Evolutionary conservation across 2,888 invertebrate species (phyloP).

Genomic region (Lasioglossum villosulum): DNA sequence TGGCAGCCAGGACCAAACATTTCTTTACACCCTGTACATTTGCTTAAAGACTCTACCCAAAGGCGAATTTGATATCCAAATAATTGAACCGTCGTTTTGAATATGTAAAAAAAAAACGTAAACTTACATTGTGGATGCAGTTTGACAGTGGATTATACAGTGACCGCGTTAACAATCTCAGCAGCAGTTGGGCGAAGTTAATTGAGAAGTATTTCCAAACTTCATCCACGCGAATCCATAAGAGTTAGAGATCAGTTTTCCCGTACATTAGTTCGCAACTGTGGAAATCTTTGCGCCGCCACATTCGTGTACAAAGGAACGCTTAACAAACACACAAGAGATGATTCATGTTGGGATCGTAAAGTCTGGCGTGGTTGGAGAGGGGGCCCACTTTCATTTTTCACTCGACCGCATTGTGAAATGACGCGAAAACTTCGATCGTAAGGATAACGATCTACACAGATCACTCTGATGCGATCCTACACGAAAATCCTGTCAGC

Average conservation of each 20-base stretch:
- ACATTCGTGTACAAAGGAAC: background rate
- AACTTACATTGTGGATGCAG: too few species aligned
- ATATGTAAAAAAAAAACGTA: too few species aligned
- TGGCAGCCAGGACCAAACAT: too few species aligned
- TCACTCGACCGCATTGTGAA: constrained; percentile 67
- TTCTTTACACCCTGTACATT: too few species aligned
- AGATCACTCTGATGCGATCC: constrained; percentile 12
- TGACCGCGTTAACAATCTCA: background rate
- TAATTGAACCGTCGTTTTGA: background rate
- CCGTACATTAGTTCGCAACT: background rate
- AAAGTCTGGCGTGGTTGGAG: constrained; percentile 25
- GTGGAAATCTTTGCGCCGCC: background rate
- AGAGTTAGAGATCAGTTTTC: background rate
- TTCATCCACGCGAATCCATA: background rate
- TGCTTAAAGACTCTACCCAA: background rate
- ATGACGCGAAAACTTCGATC: constrained; percentile 71
- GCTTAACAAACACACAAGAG: background rate
- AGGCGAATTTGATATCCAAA: background rate
- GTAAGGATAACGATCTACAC: constrained; percentile 50
- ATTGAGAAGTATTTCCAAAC: background rate
- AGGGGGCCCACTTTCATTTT: constrained; percentile 65
- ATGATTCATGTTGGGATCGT: constrained; percentile 43
- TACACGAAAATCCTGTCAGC: constrained; percentile 36
- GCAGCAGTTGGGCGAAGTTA: background rate
- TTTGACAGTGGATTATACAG: too few species aligned